Evolutionary conservation across 2,113 vertebrate species (phyloP), one percentile per base, ranked within the genome.

Genomic region (Ceyx cyanopectus): DNA sequence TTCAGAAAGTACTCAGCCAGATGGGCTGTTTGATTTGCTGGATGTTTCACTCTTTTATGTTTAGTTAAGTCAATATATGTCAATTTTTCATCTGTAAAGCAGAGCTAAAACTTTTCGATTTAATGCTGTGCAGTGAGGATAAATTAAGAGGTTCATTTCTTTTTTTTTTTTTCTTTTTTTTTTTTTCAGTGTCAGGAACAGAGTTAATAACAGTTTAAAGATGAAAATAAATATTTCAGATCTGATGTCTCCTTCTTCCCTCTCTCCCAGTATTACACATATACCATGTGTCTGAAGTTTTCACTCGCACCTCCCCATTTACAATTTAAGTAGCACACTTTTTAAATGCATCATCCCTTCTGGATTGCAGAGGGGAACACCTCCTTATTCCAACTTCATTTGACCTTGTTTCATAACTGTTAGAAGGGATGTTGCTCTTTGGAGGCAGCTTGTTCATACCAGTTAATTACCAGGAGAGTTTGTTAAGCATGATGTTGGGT

Each of bases 71-170:
- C 90, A 91, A 80, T 94, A 75, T 34, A 67, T 84, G 93, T 89
- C 89, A 86, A 53, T 92, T 92, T 94, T 93, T 95, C 81, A 81
- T 90, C 58, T 68, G n/a, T 87, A 79, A 81, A 92, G 74, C 26
- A 27, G 53, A 78, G 21, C 78, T 79, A 48, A 84, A 92, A 68
- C 48, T 78, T 87, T 51, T 18, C 50, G 92, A 8, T 72, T 94
- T 90, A 84, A 70, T 94, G 63, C 23, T 60, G 48, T 83, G 53
- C 23, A 86, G 43, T 67, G 22, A 89, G 40, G 62, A 79, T 94
- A 85, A 78, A 81, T 92, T 51, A 90, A 82, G 61, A 83, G 21
- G 40, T 78, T 91, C 0, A 12, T 90, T 87, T 91, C 32, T 73
- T 57, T 86, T 85, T 68, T 82, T 27, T 60, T 30, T 20, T 56